These are phyloP conservation scores for Myiothlypis chrysogaster DNA, from an alignment of 2,797 vertebrate genomes.

Conservation along the genomic window DNA sequence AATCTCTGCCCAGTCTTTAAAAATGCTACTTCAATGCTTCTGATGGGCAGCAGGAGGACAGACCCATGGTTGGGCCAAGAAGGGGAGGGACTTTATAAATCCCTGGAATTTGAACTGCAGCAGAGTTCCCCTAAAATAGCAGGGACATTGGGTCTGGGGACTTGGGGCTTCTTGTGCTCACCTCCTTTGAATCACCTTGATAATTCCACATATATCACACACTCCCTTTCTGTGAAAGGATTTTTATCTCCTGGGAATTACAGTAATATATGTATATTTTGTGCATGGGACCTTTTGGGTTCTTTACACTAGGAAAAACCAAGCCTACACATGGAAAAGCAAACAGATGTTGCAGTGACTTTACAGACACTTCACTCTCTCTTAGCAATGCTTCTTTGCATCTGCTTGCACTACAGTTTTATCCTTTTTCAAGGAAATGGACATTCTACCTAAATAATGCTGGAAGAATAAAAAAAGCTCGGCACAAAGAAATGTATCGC, in stretches of 20 bases:
- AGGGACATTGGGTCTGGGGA: rapidly evolving
- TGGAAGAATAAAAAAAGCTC: neutral
- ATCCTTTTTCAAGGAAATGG: neutral
- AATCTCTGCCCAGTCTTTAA: neutral
- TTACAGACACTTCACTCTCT: neutral
- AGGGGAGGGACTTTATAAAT: neutral
- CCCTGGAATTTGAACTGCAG: neutral
- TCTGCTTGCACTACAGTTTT: neutral
- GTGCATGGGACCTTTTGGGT: neutral
- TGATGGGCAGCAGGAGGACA: neutral
- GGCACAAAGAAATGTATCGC: neutral
- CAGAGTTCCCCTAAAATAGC: neutral
- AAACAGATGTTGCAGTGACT: neutral
- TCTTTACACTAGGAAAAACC: neutral
- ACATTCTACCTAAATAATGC: neutral
- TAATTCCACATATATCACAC: neutral
- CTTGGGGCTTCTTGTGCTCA: neutral
- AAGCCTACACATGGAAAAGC: neutral
- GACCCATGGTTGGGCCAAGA: neutral
- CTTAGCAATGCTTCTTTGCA: neutral
- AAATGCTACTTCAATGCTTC: neutral
- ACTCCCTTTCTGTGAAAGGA: neutral
- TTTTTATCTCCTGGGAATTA: neutral
- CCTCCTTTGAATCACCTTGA: neutral
- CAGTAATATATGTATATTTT: neutral